Evolutionary conservation across 2,797 vertebrate species (phyloP), one percentile per base, ranked within the genome.

Genomic region (Microctenopoma steveboyesi): DNA sequence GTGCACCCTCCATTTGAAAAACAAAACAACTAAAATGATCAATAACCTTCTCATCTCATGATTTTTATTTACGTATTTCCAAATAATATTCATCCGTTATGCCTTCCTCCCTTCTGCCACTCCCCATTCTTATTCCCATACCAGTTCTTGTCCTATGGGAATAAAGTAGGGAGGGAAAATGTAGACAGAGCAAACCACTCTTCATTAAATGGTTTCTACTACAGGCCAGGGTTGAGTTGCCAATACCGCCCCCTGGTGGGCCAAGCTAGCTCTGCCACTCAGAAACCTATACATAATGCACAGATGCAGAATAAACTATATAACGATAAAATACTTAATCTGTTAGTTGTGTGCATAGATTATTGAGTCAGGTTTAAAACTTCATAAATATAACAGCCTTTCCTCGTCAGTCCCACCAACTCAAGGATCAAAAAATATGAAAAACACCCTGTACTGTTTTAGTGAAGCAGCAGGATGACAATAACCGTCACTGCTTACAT

Each of bases 181-280:
- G 7, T 27, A 65, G n/a, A 48, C 45, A 57, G 25, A 72, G 33
- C 22, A 39, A 47, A 37, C 25, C 37, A 28, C 15, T 53, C 56
- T 28, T 63, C 7, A 64, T 65, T 15, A 28, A 4, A 53, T 71
- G 3, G 47, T 57, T 69, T 58, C 27, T 27, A 11, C 9, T 11
- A 7, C 42, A 7, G 42, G 2, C 15, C 7, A 16, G 6, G 42
- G 14, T 45, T 16, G 14, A 16, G 42, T 49, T 80, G 65, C 57
- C 67, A 64, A 81, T 59, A 76, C 33, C 55, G 53, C 84, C 84
- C 70, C 76, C 87, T 85, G 72, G 76, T 81, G 89, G 82, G 63
- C 37, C 16, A 28, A 74, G 28, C 33, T 22, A 18, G 51, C 43
- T 56, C n/a, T 74, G 68, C 75, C 48, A 66, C 59, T 3, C 48